Evolutionary conservation across 2,888 invertebrate genomes (phyloP), one percentile per base, ranked within the genome.

Genomic region (Cosmia trapezina): DNA sequence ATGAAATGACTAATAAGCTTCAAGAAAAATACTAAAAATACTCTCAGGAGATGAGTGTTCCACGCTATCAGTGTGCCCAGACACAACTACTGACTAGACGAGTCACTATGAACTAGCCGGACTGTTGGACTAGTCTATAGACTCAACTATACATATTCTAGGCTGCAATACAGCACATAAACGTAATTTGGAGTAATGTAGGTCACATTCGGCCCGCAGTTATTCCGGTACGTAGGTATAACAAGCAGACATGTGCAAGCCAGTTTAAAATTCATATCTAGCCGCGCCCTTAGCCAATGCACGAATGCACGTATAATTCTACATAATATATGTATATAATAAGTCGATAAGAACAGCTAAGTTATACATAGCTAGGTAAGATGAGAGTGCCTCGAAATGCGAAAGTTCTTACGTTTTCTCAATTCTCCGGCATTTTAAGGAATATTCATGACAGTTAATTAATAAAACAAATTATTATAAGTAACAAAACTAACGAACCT

Each of bases 261-360:
- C 86, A 87, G 85, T 90, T 93, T 93, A 89, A 93, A 94, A 94
- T 94, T 94, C 92, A 94, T 94, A 93, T 91, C 87, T 89, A 72
- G 91, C 94, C 95, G 93, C 95, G 93, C 95, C 95, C 93, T 87
- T 72, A 73, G 37, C 57, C 47, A 73, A 81, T 86, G 73, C 73
- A 73, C 74, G 80, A 68, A 81, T 87, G 72, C 68, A 73, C 73
- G 78, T 80, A 74, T 79, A 77, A 85, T 73, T 83, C 83, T 68
- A 76, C 76, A 85, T 37, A 37, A 76, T 75, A 85, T 37, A 37
- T 1, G 28, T 28, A 28, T 28, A 28, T 2, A 28, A 2, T 28
- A 37, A 67, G 76, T 85, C 84, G 76, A 86, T 85, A 41, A 54
- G 12, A 47, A 19, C n/a, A n/a, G 49, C 33, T 33, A 14, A 49